Percentiles rank a stretch among this genome's conserved stretches.
phyloP scores from a whole-genome alignment of 2,888 invertebrate genomes.

The Hermaeophaga mercurialis region DNA sequence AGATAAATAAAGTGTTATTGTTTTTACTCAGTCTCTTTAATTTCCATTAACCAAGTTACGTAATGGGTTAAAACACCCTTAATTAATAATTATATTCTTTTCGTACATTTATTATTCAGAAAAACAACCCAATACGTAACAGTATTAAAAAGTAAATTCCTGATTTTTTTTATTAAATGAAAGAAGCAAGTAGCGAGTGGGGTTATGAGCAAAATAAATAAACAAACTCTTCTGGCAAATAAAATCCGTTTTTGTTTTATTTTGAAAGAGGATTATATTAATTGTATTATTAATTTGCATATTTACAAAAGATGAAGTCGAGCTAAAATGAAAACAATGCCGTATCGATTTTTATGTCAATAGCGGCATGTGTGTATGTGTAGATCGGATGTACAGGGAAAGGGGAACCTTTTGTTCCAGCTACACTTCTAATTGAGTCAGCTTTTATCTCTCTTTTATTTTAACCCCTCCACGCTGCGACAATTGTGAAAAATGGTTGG shows the following conservation, averaged over 20 bases:
- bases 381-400: not conserved
- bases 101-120: too few relatives aligned
- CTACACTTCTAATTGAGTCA: not conserved
- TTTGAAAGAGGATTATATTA: not conserved
- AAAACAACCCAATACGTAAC: too few relatives aligned
- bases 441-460: not conserved
- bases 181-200: too few relatives aligned
- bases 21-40: too few relatives aligned
- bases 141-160: too few relatives aligned
- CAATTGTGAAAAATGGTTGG: not conserved
- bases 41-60: too few relatives aligned
- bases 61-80: too few relatives aligned
- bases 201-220: slow-evolving; percentile 1
- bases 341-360: slow-evolving; percentile 1
- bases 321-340: not conserved
- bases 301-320: not conserved
- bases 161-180: too few relatives aligned
- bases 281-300: not conserved
- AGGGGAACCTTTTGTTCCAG: not conserved
- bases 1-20: too few relatives aligned
- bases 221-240: not conserved
- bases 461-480: not conserved
- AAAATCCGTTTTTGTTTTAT: not conserved
- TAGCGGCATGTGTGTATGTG: not conserved
- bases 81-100: too few relatives aligned